phyloP scores from a whole-genome alignment of 2,113 vertebrate genomes.

The Danionella cerebrum region DNA sequence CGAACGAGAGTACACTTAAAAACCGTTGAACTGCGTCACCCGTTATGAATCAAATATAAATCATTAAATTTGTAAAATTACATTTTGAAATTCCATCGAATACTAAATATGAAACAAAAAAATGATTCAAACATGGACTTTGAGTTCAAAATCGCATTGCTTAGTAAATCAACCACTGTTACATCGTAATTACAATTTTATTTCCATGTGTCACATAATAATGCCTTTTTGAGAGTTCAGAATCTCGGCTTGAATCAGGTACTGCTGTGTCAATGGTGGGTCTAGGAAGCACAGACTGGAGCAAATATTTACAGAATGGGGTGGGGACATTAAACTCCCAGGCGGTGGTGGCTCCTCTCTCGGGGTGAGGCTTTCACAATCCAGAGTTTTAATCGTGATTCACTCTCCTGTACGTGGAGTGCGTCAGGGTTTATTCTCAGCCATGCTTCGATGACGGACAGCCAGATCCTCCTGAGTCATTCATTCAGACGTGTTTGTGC shows the following conservation, averaged over 20 bases:
- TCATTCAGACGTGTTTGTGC: conserved; percentile 61
- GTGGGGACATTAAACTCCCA: conserved; percentile 44
- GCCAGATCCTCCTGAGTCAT: conserved; percentile 18
- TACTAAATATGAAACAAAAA: no score
- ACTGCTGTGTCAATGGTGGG: neutral
- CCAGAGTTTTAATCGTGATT: conserved; percentile 46
- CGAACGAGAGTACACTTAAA: no score
- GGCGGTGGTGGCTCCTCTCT: conserved; percentile 18
- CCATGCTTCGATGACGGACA: conserved; percentile 38
- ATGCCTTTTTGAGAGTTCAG: no score
- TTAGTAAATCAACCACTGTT: no score
- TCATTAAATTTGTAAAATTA: no score
- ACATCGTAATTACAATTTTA: no score
- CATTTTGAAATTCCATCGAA: no score
- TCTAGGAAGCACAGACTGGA: conserved; percentile 2
- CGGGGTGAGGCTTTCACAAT: conserved; percentile 49
- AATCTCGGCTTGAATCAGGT: neutral
- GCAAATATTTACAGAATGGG: conserved; percentile 38
- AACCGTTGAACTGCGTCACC: no score
- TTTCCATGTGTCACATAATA: no score
- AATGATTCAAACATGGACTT: no score
- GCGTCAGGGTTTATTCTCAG: conserved; percentile 12
- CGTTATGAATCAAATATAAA: no score
- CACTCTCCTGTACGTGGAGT: conserved; percentile 42
- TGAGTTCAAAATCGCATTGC: no score